Base-by-base conservation (phyloP, 2,888 invertebrate genomes). In the Bellardia pandia region DNA sequence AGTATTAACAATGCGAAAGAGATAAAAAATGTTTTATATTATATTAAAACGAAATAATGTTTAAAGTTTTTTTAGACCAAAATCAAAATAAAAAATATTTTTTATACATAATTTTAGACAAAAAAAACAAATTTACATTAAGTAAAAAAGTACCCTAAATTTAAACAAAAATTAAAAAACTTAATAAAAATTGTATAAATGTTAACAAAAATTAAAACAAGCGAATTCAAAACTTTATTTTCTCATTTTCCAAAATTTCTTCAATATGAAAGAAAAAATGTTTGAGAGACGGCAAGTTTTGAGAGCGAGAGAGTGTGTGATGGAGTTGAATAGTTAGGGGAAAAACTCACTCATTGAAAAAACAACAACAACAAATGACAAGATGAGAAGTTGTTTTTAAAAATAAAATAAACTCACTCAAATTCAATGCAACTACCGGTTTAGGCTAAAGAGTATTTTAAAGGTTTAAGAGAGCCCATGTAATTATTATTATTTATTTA, bases 161-260 rank as follows among this genome's bases (percentile, higher is more conserved):
- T 84, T 51, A 56, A 85, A 85, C 48, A 82, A 48, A 58, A 74
- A 68, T 33, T 16, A 56, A 86, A 83, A 42, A 79, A 74, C 23
- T 30, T 60, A 86, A 88, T 82, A 85, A 80, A 84, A 86, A 80
- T 30, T 82, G 78, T 88, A 80, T 56, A 84, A 81, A 84, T 81
- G 68, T 75, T 86, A 83, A 78, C 72, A 79, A 83, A 66, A 85
- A 77, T 53, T 42, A 56, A 84, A 80, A 72, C 40, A 75, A 75
- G 23, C 64, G 7, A 68, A 53, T 82, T 60, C 7, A 3, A 74
- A 75, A 82, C 48, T 83, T 86, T 74, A 72, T 79, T 83, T 76
- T 68, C 62, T 76, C 48, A 42, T 72, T 66, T 66, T 78, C 51
- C 42, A 60, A 82, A 68, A 83, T 62, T 51, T 53, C 5, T 53